Conservation (phyloP, 1,140 invertebrate species). For the Diorhabda elongata region DNA sequence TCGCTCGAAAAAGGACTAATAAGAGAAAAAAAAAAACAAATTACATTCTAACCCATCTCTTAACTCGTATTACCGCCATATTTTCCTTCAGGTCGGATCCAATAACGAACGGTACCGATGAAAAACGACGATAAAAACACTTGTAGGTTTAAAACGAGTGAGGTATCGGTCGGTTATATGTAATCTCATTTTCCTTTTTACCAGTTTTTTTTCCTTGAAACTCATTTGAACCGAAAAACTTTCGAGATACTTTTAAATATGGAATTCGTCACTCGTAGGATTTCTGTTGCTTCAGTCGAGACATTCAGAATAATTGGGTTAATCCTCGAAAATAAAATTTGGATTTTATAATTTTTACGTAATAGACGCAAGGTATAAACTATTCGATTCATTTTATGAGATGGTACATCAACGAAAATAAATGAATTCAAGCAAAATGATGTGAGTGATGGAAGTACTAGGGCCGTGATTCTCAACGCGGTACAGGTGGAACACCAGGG, state of each 20-base stretch:
- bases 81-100: conserved; percentile 9
- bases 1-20: too few species aligned
- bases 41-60: conserved; percentile 9
- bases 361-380: too few species aligned
- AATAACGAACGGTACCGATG: conserved; percentile 5
- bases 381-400: too few species aligned
- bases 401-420: too few species aligned
- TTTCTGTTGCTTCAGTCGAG: not conserved
- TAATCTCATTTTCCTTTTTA: conserved; percentile 12
- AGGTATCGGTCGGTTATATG: conserved; percentile 5
- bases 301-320: not conserved
- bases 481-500: too few species aligned
- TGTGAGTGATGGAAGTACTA: too few species aligned
- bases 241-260: conserved; percentile 8
- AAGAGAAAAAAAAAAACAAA: conserved; percentile 7
- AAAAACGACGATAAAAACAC: conserved; percentile 16
- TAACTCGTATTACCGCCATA: not conserved
- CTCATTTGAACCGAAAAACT: conserved; percentile 9
- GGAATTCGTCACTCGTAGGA: not conserved
- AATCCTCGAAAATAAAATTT: not conserved
- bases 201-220: conserved; percentile 1
- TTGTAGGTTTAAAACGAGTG: conserved; percentile 15
- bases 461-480: too few species aligned
- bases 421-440: too few species aligned
- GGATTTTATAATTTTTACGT: too few species aligned